These are phyloP conservation scores for Epinotia demarniana DNA, from an alignment of 2,888 invertebrate species.

Conservation along the genomic window DNA sequence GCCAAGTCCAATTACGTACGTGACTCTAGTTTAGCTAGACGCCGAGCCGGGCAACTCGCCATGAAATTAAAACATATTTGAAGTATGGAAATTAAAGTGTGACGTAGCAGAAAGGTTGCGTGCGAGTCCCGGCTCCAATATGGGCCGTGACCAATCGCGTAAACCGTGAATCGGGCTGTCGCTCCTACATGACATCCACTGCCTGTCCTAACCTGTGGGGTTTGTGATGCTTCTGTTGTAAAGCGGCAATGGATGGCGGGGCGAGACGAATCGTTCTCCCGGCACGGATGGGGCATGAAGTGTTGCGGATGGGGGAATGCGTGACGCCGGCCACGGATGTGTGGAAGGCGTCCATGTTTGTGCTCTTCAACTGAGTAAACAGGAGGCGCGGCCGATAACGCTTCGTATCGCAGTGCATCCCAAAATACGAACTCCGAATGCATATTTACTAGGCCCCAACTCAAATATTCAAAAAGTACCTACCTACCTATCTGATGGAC, in stretches of 20 bases:
- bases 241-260: constrained; percentile 20
- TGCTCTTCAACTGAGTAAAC: constrained; percentile 20
- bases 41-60: constrained; percentile 47
- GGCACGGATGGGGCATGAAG: constrained; percentile 50
- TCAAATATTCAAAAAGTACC: neutral
- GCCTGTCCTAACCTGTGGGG: neutral
- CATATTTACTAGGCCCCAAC: neutral
- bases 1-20: constrained; percentile 48
- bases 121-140: constrained; percentile 34
- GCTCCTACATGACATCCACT: neutral
- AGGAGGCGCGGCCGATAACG: constrained; percentile 28
- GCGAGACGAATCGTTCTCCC: constrained; percentile 47
- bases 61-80: constrained; percentile 57
- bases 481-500: neutral
- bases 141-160: constrained; percentile 45
- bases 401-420: neutral
- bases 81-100: constrained; percentile 55
- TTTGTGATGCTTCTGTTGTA: neutral
- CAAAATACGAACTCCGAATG: neutral
- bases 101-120: constrained; percentile 49
- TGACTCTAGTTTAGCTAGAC: constrained; percentile 37
- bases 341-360: constrained; percentile 1
- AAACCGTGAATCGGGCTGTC: constrained; percentile 35
- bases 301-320: constrained; percentile 50
- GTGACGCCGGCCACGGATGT: constrained; percentile 41